Evolutionary conservation across 2,888 invertebrate species (phyloP), one percentile per base, ranked within the genome.

Genomic region (Danaus chrysippus): DNA sequence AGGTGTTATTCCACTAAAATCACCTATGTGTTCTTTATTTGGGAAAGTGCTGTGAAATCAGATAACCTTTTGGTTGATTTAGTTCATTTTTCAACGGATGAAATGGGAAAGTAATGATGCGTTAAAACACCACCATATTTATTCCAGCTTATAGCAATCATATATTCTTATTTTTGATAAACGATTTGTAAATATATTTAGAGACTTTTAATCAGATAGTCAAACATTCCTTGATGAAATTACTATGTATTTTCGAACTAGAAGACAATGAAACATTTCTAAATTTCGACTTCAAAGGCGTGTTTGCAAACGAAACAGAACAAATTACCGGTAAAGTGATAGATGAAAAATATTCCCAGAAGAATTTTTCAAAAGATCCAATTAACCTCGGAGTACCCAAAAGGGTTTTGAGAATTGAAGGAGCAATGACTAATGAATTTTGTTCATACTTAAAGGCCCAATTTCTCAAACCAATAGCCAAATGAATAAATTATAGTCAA

Each of bases 11-110:
- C 84, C 82, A 81, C 74, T 82, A 78, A 75, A 79, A 78, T 84
- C 81, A 82, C 81, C 79, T 77, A 78, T 78, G 80, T 86, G 83
- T 83, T 84, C 83, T 83, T 83, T 85, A 86, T 86, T 86, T 84
- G 81, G 75, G 76, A 81, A 83, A 86, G 86, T 84, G 76, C 81
- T 78, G 81, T 84, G 86, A 86, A 83, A 82, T 42, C 56, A 49
- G 49, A 56, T 63, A 56, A 63, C 57, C 57, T 60, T 49, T 54
- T 44, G 56, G 59, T 54, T 52, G 53, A 53, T 42, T 19, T 58
- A 53, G 42, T 46, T 34, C 13, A 46, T 58, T 17, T 61, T 53
- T 42, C 44, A 46, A 57, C 56, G 54, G 23, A 41, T 42, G 42
- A 34, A 42, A 54, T 34, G 42, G 53, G 9, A 42, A 23, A 17